phyloP scores from a whole-genome alignment of 2,888 invertebrate genomes.

The Drosophila kanekoi region DNA sequence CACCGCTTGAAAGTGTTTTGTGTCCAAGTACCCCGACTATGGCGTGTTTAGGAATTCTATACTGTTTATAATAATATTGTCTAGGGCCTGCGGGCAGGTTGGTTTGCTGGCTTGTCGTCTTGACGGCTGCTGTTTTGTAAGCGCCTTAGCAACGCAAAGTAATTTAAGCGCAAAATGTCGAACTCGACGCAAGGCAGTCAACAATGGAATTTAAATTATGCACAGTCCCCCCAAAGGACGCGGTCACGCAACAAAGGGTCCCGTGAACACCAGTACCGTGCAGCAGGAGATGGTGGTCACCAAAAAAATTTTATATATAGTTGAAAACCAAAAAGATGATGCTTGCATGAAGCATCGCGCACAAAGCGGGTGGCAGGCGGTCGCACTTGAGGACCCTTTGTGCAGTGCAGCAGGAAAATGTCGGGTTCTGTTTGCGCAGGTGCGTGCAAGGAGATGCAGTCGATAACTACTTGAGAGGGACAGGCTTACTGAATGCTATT shows the following conservation, averaged over 20 bases:
- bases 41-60: conserved; percentile 4
- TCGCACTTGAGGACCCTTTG: conserved; percentile 39
- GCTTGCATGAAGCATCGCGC: conserved; percentile 32
- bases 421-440: neutral
- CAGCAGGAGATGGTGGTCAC: conserved; percentile 16
- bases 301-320: conserved; percentile 7
- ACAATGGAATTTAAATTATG: conserved; percentile 62
- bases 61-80: conserved; percentile 29
- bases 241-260: conserved; percentile 31
- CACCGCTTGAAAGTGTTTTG: conserved; percentile 10
- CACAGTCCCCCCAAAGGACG: conserved; percentile 47
- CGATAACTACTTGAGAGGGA: conserved; percentile 9
- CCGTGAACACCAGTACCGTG: conserved; percentile 2
- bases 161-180: conserved; percentile 60
- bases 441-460: conserved; percentile 1
- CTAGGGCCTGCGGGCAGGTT: conserved; percentile 26
- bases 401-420: conserved; percentile 10
- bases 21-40: conserved; percentile 12
- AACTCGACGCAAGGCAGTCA: conserved; percentile 21
- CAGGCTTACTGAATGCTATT: conserved; percentile 20
- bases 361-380: conserved; percentile 20
- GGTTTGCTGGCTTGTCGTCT: conserved; percentile 19
- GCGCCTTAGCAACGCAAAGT: conserved; percentile 54
- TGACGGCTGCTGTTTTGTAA: conserved; percentile 36
- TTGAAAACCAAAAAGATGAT: conserved; percentile 22